Evolutionary conservation across 2,797 vertebrate species (phyloP), one percentile per base, ranked within the genome.

Genomic region (Characodon lateralis): DNA sequence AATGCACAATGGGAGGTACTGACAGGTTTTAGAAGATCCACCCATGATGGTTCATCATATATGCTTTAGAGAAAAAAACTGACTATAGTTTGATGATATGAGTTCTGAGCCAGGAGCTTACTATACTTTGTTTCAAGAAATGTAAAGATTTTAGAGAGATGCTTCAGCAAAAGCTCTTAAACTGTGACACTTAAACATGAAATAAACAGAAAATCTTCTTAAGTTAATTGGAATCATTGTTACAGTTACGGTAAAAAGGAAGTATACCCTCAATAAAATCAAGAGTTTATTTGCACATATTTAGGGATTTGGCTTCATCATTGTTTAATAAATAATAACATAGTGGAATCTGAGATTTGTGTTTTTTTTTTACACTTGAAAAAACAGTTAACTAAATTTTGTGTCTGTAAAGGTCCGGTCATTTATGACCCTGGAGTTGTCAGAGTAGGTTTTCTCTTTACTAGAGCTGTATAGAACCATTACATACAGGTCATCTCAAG

Each of bases 1-100:
- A 78, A 89, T 73, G 72, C 83, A 87, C 86, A 69, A 24, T 78
- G 80, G 81, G 84, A 92, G 43, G 66, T 58, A 69, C 71, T 31
- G 10, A 1, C 53, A 24, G 46, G 56, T 83, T 82, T 74, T 76
- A 66, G 35, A 76, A 71, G 63, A 76, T 58, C 70, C 48, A 28
- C 73, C 55, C 71, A 71, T 61, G 31, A 28, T 43, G 35, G 41
- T 72, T 78, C 39, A 80, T 59, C n/a, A 35, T n/a, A 24, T 70
- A 28, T 41, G 48, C 39, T 78, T 78, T 26, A 73, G 66, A 35
- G 50, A 26, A 43, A 78, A 78, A 46, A 69, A 71, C 73, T 77
- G 24, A 35, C 79, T 16, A 80, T 77, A 71, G 65, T 48, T 26
- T 68, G 39, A 56, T 5, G 39, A 46, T 6, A 28, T 8, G 31